Percentiles rank a stretch among this genome's conserved stretches.
phyloP scores from a whole-genome alignment of 2,113 vertebrate species.

The Phrynocephalus versicolor region DNA sequence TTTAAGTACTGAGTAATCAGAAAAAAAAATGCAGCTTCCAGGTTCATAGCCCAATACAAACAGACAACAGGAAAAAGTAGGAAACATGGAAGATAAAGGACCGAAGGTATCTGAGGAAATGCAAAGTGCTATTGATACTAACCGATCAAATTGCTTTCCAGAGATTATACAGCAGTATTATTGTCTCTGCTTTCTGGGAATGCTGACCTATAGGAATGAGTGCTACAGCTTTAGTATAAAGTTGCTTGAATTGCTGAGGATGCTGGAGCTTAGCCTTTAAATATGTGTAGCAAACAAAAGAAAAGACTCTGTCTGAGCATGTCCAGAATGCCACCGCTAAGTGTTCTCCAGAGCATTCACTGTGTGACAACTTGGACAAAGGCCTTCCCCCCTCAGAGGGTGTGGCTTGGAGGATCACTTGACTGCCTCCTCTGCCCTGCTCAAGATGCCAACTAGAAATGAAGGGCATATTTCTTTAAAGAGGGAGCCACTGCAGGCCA shows the following conservation, averaged over 20 bases:
- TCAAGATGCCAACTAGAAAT: not conserved
- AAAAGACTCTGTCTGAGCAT: not conserved
- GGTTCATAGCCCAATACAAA: not conserved
- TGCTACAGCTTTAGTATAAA: not conserved
- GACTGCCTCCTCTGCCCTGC: not conserved
- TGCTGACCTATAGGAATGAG: too few species aligned
- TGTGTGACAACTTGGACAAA: not conserved
- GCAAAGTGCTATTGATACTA: not conserved
- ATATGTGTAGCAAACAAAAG: not conserved
- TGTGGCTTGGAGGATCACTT: not conserved
- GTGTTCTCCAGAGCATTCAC: not conserved
- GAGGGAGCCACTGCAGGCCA: not conserved
- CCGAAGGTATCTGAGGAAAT: not conserved
- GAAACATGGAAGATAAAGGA: not conserved
- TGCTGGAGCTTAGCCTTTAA: not conserved
- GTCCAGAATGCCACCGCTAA: not conserved
- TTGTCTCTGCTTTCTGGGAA: too few species aligned
- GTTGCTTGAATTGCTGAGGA: not conserved
- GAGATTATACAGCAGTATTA: not conserved
- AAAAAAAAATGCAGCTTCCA: not conserved
- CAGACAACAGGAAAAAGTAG: not conserved
- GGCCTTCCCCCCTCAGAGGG: not conserved
- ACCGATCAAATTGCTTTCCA: not conserved
- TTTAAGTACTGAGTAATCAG: too few species aligned
- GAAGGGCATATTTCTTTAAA: slow-evolving; percentile 33